Evolutionary conservation across 37 sponge, comb jelly and placozoan species (phyloP), one percentile per base, ranked within the genome.

Genomic region (Aphrocallistes beatrix): DNA sequence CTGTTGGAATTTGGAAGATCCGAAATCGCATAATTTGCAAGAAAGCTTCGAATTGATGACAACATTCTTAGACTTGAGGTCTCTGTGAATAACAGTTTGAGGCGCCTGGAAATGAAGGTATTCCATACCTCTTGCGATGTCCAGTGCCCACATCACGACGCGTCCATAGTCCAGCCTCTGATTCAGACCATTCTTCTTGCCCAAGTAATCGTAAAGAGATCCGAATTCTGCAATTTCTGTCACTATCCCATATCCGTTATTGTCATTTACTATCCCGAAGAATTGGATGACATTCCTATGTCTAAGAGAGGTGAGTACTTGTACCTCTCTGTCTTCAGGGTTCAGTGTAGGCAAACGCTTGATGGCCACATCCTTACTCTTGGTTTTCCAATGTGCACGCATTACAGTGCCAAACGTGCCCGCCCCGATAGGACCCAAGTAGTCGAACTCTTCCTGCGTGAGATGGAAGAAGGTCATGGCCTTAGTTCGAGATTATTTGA

Each of bases 21-120:
- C 96, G 87, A 95, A 95, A 50, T 95, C 96, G 87, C 96, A 95
- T 3, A 94, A 48, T 49, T 37, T 84, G 23, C 28, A 84, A 21
- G 32, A 23, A 42, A 38, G 8, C 47, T 37, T 39, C n/a, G 38
- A 25, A 37, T 36, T 37, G 0, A 25, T 84, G 86, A 47, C 39
- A 93, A 93, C 93, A 88, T 95, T 95, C 84, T 87, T 92, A 0
- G 96, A 95, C 86, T 95, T 95, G 39, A 95, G 87, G 84, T 95
- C 96, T 87, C 96, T 88, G 82, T 95, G 96, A 38, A 95, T 88
- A 36, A 95, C 96, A 23, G 91, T 88, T 3, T 83, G 45, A 0
- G 96, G 96, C 0, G 96, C 93, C 81, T 95, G 93, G 83, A 47
- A 89, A 81, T 95, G 96, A 1, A 95, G 91, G 86, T 95, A 95